Evolutionary conservation across 2,888 invertebrate species (phyloP), one percentile per base, ranked within the genome.

Genomic region (Drosophila longiperda): DNA sequence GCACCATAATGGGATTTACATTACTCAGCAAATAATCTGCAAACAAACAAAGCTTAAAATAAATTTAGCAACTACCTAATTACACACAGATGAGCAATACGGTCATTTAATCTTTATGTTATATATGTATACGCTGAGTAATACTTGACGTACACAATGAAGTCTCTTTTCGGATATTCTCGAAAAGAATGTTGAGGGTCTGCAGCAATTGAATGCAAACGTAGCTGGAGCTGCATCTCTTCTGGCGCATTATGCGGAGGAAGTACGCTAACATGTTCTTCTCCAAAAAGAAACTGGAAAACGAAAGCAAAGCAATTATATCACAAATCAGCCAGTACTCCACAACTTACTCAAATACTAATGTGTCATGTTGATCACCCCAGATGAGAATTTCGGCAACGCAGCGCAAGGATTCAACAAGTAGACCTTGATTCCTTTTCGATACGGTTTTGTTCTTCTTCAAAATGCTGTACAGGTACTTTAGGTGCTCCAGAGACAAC

Each of bases 321-420:
- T 29, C 15, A 9, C 6, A 29, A 32, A 38, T 23, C 3, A 2
- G 3, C 17, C 26, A 20, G 15, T 32, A 4, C 1, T 5, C 3
- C 23, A 15, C 4, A 23, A 75, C 97, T 96, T 95, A 99, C 99
- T 99, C 99, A 94, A 99, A 99, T 34, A 99, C 99, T 63, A 98
- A 97, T 90, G 99, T 98, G 93, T 99, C 99, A 95, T 99, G 99
- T 93, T 99, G 99, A 94, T 99, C 99, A 53, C 99, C 99, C 99
- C 99, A 99, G 92, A 99, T 99, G 42, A 99, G 94, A 91, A 99
- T 99, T 94, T 99, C 99, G 7, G 99, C 98, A 90, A 99, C 99
- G 64, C 98, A 98, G 78, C 99, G 95, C 68, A 99, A 94, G 1
- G 99, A 99, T 94, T 99, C 99, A 20, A 99, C 99, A 57, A 99